Percentiles rank a stretch among this genome's conserved stretches.
Evolutionary conservation across 2,113 vertebrate genomes (phyloP).

Genomic region (Heliornis fulica): DNA sequence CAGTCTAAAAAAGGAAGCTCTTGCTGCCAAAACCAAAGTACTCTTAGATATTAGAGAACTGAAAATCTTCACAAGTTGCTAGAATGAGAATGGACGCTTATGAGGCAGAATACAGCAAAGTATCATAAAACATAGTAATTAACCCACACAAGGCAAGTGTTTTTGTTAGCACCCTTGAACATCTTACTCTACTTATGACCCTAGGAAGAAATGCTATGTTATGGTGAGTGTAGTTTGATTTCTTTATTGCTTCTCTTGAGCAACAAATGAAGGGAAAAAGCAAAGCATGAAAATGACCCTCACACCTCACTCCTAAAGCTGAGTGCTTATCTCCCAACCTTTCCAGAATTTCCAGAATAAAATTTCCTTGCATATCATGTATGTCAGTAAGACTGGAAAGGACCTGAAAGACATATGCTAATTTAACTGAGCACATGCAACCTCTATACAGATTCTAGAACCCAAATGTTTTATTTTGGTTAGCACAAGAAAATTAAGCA

Average conservation of each 20-base stretch:
- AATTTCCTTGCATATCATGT: background rate
- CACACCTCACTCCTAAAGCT: background rate
- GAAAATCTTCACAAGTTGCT: background rate
- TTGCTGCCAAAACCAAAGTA: background rate
- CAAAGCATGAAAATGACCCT: background rate
- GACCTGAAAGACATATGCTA: rapidly evolving
- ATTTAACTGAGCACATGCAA: background rate
- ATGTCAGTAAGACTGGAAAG: rapidly evolving
- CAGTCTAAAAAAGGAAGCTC: background rate
- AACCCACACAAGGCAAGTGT: background rate
- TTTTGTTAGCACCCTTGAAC: background rate
- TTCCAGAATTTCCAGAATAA: background rate
- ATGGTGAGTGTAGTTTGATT: background rate
- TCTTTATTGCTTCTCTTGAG: background rate
- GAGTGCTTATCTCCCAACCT: background rate
- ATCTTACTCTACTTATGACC: background rate
- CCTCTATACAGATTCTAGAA: background rate
- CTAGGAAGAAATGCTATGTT: background rate
- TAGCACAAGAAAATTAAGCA: background rate
- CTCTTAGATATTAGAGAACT: background rate
- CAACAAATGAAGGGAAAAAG: background rate
- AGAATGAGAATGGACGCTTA: background rate
- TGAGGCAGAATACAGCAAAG: rapidly evolving
- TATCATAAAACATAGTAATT: background rate
- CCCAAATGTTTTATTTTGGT: background rate